A percentile compares a stretch with the other conserved stretches of the same genome.
Evolutionary conservation across 2,888 invertebrate genomes (phyloP).

Genomic region (Apoda limacodes): DNA sequence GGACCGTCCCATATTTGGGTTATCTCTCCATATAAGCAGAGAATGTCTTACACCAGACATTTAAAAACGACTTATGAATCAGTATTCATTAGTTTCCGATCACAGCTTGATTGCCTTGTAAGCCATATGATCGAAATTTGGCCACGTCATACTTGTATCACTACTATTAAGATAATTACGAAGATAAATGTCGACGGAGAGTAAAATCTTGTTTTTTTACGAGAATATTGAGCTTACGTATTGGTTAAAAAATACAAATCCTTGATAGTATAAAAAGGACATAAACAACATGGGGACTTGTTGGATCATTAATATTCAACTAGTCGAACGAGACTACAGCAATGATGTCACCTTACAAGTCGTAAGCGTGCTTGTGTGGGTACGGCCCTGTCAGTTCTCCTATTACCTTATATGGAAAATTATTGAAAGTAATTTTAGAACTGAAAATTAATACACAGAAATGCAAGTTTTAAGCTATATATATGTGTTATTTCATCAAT

Average conservation of each 20-base stretch:
- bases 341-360: slow-evolving; percentile 50
- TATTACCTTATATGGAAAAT: slow-evolving; percentile 52
- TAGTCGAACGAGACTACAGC: slow-evolving; percentile 26
- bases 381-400: slow-evolving; percentile 30
- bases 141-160: too few species aligned
- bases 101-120: slow-evolving; percentile 26
- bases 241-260: too few species aligned
- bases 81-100: slow-evolving; percentile 37
- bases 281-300: slow-evolving; percentile 28
- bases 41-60: slow-evolving; percentile 39
- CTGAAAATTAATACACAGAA: slow-evolving; percentile 29
- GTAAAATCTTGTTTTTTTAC: too few species aligned
- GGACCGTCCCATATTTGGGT: slow-evolving; percentile 37
- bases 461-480: too few species aligned
- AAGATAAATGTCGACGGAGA: too few species aligned
- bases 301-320: slow-evolving; percentile 50
- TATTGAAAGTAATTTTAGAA: slow-evolving; percentile 19
- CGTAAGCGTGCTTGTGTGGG: slow-evolving; percentile 41
- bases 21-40: slow-evolving; percentile 54
- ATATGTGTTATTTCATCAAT: too few species aligned
- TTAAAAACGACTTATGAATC: slow-evolving; percentile 29
- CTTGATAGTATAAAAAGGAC: slow-evolving; percentile 7
- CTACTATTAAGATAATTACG: too few species aligned
- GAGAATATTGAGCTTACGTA: too few species aligned
- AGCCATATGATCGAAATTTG: slow-evolving; percentile 41